Evolutionary conservation across 2,797 vertebrate species (phyloP).

Genomic region (Enteromius trimaculatus): DNA sequence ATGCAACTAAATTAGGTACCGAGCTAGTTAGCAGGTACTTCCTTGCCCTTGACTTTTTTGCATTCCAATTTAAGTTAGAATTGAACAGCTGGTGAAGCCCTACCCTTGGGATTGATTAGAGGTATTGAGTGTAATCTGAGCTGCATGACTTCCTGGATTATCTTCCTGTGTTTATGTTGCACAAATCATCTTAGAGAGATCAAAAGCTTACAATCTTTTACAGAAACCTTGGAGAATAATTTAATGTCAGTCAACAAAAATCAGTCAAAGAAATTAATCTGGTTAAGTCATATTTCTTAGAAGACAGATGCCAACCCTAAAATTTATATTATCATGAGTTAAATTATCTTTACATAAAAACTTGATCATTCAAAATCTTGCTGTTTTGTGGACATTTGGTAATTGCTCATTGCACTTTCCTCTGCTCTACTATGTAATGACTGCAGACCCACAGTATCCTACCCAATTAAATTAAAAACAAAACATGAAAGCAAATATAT

Average conservation of each 20-base stretch:
- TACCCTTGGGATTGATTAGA: constrained; percentile 55
- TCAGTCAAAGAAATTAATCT: neutral
- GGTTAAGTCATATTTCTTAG: no score
- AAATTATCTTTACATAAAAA: neutral
- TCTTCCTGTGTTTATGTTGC: constrained; percentile 56
- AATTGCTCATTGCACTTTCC: neutral
- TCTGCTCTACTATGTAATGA: neutral
- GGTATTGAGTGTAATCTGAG: constrained; percentile 63
- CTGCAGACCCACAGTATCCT: neutral
- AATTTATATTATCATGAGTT: no score
- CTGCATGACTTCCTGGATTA: constrained; percentile 67
- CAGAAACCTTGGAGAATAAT: constrained; percentile 29
- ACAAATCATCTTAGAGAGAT: constrained; percentile 58
- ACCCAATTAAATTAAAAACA: neutral
- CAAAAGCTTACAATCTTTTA: constrained; percentile 49
- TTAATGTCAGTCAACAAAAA: constrained; percentile 8
- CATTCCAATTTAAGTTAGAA: neutral
- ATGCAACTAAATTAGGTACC: neutral
- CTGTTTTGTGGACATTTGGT: neutral
- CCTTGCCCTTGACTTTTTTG: neutral
- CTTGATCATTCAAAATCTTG: neutral
- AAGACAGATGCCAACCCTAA: neutral
- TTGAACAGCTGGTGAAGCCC: neutral
- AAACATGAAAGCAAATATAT: no score
- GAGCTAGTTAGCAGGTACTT: neutral